phyloP scores from a whole-genome alignment of 2,113 vertebrate genomes.

The Pterocles orientalis region DNA sequence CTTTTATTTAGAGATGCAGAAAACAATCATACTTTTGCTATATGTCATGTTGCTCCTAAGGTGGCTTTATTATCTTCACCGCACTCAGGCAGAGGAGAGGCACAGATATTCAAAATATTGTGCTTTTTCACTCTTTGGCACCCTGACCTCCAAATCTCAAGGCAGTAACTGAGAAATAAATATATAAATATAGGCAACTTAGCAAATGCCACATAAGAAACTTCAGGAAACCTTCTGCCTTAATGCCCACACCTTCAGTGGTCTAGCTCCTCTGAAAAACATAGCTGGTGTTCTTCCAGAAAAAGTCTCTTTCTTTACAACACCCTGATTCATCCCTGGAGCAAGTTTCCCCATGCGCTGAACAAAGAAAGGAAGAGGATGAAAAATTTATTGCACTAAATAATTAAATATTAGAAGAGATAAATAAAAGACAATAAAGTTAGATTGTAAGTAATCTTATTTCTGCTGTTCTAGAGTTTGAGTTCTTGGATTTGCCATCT shows the following conservation, averaged over 20 bases:
- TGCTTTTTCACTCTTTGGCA: background rate
- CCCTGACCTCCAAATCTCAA: background rate
- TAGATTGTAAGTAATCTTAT: background rate
- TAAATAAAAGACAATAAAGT: background rate
- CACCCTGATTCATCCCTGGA: background rate
- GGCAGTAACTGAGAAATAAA: background rate
- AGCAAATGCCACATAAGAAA: background rate
- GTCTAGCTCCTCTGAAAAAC: background rate
- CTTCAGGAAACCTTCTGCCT: background rate
- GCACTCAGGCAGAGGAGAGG: background rate
- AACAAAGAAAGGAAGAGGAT: background rate
- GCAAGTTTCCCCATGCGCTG: background rate
- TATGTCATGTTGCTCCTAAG: background rate
- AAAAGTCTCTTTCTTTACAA: background rate
- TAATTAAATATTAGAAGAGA: background rate
- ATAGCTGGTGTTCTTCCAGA: background rate
- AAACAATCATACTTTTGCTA: background rate
- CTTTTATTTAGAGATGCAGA: background rate
- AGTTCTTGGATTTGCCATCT: background rate
- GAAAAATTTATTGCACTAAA: background rate
- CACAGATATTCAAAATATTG: background rate
- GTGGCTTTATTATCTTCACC: background rate
- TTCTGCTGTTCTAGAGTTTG: background rate
- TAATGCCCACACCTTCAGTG: background rate
- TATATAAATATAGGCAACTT: background rate